These are phyloP conservation scores for Drosophila burlai DNA, from an alignment of 1,140 invertebrate species.

Conservation along the genomic window DNA sequence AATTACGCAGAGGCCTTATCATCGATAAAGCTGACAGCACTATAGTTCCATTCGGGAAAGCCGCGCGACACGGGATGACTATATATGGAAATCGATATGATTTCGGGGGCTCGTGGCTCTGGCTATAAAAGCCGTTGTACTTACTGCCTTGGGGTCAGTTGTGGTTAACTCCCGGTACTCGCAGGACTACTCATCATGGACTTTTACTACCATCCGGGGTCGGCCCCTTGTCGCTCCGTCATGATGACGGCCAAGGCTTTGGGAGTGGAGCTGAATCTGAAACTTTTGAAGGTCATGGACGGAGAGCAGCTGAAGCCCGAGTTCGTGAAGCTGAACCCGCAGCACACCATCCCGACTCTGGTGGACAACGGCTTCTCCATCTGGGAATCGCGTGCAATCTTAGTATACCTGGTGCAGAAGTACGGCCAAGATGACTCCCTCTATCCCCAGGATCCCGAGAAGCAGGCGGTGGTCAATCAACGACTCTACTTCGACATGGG, in stretches of 20 bases:
- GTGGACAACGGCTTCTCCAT: slow-evolving; percentile 88
- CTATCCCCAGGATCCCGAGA: slow-evolving; percentile 89
- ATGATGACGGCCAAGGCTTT: slow-evolving; percentile 89
- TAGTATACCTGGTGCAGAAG: slow-evolving; percentile 88
- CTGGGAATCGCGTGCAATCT: slow-evolving; percentile 90
- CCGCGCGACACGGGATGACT: slow-evolving; percentile 16
- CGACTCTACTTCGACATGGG: slow-evolving; percentile 91
- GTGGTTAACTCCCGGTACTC: background rate
- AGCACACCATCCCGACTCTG: slow-evolving; percentile 88
- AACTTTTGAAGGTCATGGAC: slow-evolving; percentile 87
- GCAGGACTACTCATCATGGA: slow-evolving; percentile 52
- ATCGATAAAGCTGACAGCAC: slow-evolving; percentile 13
- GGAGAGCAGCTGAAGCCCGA: slow-evolving; percentile 89
- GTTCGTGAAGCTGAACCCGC: slow-evolving; percentile 87
- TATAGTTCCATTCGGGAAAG: slow-evolving; percentile 10
- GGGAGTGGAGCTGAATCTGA: slow-evolving; percentile 90
- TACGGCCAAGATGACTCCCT: slow-evolving; percentile 89
- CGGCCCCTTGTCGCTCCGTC: slow-evolving; percentile 89
- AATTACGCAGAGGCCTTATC: slow-evolving; percentile 13
- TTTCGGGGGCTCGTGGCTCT: slow-evolving; percentile 11
- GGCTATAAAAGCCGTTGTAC: slow-evolving; percentile 38
- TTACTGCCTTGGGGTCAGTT: slow-evolving; percentile 18
- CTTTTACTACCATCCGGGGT: slow-evolving; percentile 89
- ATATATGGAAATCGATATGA: slow-evolving; percentile 47
- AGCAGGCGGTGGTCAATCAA: slow-evolving; percentile 90